Percentiles rank a stretch among this genome's conserved stretches.
These are phyloP conservation scores for Varanus salvator DNA, from an alignment of 2,113 vertebrate genomes.

Conservation along the genomic window DNA sequence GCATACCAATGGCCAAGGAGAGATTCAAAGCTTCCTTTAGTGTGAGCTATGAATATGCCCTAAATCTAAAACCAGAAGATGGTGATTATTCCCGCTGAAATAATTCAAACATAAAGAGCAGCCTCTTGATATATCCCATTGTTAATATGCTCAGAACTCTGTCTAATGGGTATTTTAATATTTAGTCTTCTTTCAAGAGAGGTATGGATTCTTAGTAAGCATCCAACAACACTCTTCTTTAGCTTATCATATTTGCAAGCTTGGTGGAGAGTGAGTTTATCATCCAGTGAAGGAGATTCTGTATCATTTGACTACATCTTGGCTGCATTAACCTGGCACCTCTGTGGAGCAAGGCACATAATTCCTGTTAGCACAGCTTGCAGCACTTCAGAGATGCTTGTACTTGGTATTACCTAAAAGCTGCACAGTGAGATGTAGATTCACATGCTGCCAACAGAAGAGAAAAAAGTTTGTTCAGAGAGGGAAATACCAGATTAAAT, in stretches of 20 bases:
- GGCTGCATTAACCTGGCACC: slow-evolving; percentile 27
- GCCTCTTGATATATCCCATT: neutral
- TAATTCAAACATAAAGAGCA: neutral
- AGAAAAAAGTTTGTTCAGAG: slow-evolving; percentile 35
- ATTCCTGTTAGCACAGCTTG: slow-evolving; percentile 41
- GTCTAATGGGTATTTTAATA: neutral
- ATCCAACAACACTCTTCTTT: neutral
- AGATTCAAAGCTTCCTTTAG: neutral
- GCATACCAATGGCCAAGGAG: neutral
- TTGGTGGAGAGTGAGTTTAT: slow-evolving; percentile 26
- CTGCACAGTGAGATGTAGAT: slow-evolving; percentile 42
- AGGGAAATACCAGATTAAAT: slow-evolving; percentile 50
- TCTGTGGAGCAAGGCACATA: slow-evolving; percentile 16
- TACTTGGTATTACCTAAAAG: slow-evolving; percentile 41
- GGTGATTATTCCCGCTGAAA: neutral
- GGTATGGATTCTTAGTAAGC: neutral
- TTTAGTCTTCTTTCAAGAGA: neutral
- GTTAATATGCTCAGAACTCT: neutral
- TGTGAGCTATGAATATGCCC: neutral
- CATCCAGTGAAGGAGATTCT: slow-evolving; percentile 17
- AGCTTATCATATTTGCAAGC: neutral
- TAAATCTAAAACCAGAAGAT: neutral
- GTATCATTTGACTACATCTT: slow-evolving; percentile 40
- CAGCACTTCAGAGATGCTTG: slow-evolving; percentile 13
- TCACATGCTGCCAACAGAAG: neutral